A percentile compares a stretch with the other conserved stretches of the same genome.
Conservation (phyloP, 2,113 vertebrate genomes). For the Hirundichthys speculiger region DNA sequence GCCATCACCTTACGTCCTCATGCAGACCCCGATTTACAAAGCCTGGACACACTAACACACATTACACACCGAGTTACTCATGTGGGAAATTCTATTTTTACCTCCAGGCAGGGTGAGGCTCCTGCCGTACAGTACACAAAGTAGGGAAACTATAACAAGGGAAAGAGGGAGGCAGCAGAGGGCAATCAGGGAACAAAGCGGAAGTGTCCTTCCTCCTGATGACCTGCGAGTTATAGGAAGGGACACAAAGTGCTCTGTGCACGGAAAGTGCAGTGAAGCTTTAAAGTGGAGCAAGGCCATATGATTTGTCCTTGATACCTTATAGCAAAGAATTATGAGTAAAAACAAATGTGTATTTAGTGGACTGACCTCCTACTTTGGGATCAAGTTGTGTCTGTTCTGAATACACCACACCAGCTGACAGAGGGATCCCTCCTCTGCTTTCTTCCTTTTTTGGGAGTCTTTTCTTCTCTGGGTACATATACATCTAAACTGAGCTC, state of each 20-base stretch:
- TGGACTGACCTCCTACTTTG: no score
- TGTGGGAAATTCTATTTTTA: constrained; percentile 79
- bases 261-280: neutral
- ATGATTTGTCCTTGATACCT: neutral
- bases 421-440: neutral
- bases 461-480: neutral
- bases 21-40: neutral
- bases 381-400: neutral
- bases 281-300: constrained; percentile 4
- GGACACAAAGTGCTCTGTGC: constrained; percentile 46
- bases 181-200: constrained; percentile 65
- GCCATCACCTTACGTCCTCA: neutral
- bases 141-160: constrained; percentile 69
- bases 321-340: no score
- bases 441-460: neutral
- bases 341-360: neutral
- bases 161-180: constrained; percentile 42
- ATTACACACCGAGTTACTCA: constrained; percentile 42
- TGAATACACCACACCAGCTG: neutral
- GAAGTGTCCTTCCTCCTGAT: constrained; percentile 73
- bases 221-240: constrained; percentile 59
- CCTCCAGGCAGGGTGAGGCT: constrained; percentile 72
- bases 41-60: constrained; percentile 60
- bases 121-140: constrained; percentile 63
- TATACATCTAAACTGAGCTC: neutral